Conservation (phyloP, 2,888 invertebrate genomes). For the Tenthredo scrophulariae region DNA sequence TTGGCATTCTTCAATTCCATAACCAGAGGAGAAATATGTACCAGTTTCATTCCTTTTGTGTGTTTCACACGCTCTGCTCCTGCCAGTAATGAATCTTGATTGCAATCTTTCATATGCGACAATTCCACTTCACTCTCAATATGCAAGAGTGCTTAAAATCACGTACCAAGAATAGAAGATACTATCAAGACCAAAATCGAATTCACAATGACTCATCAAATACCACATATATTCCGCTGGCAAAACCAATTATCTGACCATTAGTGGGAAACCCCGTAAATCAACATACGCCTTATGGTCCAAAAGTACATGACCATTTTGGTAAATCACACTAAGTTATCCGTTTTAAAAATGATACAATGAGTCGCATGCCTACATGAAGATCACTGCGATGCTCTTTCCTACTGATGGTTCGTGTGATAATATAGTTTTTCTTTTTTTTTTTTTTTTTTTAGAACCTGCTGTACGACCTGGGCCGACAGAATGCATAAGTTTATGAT, state of each 20-base stretch:
- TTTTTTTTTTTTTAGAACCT: not conserved
- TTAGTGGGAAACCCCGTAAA: not conserved
- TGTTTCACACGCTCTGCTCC: not conserved
- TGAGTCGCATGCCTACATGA: not conserved
- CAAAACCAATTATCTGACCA: not conserved
- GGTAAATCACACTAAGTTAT: not conserved
- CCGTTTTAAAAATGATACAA: not conserved
- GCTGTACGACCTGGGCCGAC: not conserved
- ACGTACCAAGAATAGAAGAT: not conserved
- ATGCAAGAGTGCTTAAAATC: not conserved
- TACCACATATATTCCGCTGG: no score
- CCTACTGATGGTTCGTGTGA: not conserved
- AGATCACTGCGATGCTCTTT: not conserved
- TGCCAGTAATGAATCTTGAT: not conserved
- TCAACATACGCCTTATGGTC: not conserved
- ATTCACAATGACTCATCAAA: not conserved
- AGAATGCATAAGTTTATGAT: not conserved
- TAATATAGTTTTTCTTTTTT: not conserved
- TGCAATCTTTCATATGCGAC: not conserved
- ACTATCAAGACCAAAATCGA: not conserved
- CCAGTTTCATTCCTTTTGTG: not conserved
- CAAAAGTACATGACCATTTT: not conserved
- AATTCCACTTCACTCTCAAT: not conserved
- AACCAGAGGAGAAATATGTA: not conserved
- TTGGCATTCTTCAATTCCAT: not conserved